Percentiles rank a stretch among this genome's conserved stretches.
Conservation (phyloP, 2,888 invertebrate species). For the Nymphalis polychloros region DNA sequence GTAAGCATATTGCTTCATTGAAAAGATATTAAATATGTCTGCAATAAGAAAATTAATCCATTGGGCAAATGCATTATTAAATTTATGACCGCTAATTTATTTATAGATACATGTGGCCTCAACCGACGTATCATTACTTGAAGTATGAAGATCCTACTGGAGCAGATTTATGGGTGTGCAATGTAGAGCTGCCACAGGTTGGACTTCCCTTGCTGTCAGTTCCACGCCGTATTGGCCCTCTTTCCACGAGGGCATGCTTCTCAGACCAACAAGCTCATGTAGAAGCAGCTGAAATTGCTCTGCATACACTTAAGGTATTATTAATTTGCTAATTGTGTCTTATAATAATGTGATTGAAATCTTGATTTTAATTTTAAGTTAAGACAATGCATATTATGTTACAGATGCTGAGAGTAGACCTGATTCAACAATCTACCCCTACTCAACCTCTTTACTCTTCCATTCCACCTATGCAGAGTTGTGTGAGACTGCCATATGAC, state of each 20-base stretch:
- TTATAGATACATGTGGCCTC: slow-evolving; percentile 66
- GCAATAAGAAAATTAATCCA: too few relatives aligned
- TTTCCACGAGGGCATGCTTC: slow-evolving; percentile 53
- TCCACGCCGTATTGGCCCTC: slow-evolving; percentile 59
- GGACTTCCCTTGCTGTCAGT: slow-evolving; percentile 55
- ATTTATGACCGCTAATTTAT: not conserved
- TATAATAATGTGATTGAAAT: too few relatives aligned
- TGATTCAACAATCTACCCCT: slow-evolving; percentile 51
- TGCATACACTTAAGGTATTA: slow-evolving; percentile 62
- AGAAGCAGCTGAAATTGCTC: slow-evolving; percentile 64
- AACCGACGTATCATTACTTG: slow-evolving; percentile 63
- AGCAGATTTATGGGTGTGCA: slow-evolving; percentile 58
- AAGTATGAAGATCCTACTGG: slow-evolving; percentile 55
- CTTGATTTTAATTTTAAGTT: too few relatives aligned
- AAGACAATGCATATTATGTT: slow-evolving; percentile 35
- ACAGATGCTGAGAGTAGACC: slow-evolving; percentile 57
- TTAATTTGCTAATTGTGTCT: not conserved
- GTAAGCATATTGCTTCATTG: slow-evolving; percentile 41
- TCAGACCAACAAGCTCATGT: slow-evolving; percentile 61
- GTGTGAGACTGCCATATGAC: slow-evolving; percentile 55
- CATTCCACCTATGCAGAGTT: slow-evolving; percentile 51
- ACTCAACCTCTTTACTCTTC: slow-evolving; percentile 51
- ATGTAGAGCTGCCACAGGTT: slow-evolving; percentile 63
- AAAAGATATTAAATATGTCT: too few relatives aligned
- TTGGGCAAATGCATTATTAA: not conserved